Evolutionary conservation across 1,140 invertebrate species (phyloP).

Genomic region (Portunus trituberculatus): DNA sequence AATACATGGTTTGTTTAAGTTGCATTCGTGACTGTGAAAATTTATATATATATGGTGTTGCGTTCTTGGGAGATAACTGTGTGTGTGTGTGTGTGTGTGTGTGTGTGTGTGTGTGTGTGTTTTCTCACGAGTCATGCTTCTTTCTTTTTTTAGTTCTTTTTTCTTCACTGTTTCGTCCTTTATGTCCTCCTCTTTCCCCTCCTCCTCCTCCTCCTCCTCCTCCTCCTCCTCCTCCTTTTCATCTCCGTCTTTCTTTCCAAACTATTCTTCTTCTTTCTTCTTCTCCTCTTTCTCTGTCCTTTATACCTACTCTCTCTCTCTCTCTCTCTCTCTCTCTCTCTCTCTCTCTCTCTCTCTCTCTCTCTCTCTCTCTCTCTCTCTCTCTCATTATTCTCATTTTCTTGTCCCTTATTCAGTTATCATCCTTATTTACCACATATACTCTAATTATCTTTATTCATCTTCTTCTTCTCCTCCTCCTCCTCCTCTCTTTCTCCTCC

Average conservation of each 20-base stretch:
- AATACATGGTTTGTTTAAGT: too few relatives aligned
- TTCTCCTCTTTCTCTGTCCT: background rate
- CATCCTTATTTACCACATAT: too few relatives aligned
- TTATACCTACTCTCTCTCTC: background rate
- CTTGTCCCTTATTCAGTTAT: background rate
- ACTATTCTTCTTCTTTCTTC: background rate
- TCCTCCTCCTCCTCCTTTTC: background rate
- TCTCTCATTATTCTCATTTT: background rate
- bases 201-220: background rate
- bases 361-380: conserved; percentile 20
- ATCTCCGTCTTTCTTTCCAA: background rate
- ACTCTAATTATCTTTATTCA: too few relatives aligned
- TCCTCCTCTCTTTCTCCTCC: too few relatives aligned
- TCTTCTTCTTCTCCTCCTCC: too few relatives aligned
- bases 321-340: conserved; percentile 28
- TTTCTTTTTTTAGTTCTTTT: background rate
- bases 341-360: conserved; percentile 42
- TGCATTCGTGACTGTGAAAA: too few relatives aligned
- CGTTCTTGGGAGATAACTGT: background rate
- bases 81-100: conserved; percentile 29
- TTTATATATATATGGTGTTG: too few relatives aligned
- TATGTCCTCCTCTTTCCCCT: background rate
- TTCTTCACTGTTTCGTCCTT: background rate
- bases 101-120: conserved; percentile 16
- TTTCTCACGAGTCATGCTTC: background rate